Base-by-base conservation (phyloP, 2,113 vertebrate genomes). In the Pangasianodon gigas region DNA sequence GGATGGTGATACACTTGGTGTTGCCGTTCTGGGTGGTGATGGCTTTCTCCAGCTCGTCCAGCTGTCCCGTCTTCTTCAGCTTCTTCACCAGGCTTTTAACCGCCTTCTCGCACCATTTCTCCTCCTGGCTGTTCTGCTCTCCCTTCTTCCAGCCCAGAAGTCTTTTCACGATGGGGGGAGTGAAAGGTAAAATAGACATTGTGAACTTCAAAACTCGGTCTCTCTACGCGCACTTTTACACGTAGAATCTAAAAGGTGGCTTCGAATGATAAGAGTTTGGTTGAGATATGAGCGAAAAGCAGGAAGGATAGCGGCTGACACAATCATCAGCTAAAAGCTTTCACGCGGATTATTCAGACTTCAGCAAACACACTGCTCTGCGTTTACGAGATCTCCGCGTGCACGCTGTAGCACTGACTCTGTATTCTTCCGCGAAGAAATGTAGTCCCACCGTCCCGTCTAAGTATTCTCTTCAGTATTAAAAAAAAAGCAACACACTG, bases 1-100 rank as follows among this genome's bases (percentile, higher is more conserved):
- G 98, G 95, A 99, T 99, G 46, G 98, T 99, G 96, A 99, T 99
- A 96, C 98, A 99, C 96, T 99, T 99, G 85, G 98, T 99, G 96
- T 96, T 97, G 96, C 95, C 96, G 93, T 96, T 98, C 96, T 99
- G 98, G 79, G 97, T 99, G 93, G 98, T 98, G 96, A 99, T 98
- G 93, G 98, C 98, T 95, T 98, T 98, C 96, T 99, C 98, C 95
- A 99, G 96, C 92, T 99, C 98, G 93, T 99, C 98, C 97, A 99
- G 96, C 92, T 99, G 98, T 41, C 98, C 98, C 6, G 97, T 99
- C 96, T 99, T 99, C 96, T 99, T 99, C 92, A 99, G 96, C 95
- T 99, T 99, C 96, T 99, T 99, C 93, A 99, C 98, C 90, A 99
- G 93, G 94, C 98, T 99, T 93, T 99, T 99, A 89, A 99, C 98